phyloP scores from a whole-genome alignment of 2,797 vertebrate genomes.

The Acestrorhynchus altus region DNA sequence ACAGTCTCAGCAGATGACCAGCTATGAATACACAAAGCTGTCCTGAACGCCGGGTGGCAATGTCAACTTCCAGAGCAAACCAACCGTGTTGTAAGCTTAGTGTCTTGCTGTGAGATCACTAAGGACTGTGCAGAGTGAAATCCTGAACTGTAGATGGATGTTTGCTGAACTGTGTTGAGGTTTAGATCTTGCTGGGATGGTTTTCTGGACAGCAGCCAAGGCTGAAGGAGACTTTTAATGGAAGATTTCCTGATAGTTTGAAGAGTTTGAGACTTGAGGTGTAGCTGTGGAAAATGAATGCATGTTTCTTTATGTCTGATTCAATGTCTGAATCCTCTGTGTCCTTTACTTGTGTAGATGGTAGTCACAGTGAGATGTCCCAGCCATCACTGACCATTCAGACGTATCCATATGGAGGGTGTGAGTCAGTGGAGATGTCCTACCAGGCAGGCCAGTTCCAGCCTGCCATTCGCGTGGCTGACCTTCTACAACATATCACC shows the following conservation, averaged over 20 bases:
- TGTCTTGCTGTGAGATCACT: background rate
- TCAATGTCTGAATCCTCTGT: background rate
- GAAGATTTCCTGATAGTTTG: background rate
- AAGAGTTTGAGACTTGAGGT: background rate
- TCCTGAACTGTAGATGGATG: background rate
- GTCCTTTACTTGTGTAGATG: constrained; percentile 77
- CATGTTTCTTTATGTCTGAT: background rate
- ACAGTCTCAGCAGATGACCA: background rate
- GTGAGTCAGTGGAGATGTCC: constrained; percentile 95
- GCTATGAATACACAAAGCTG: background rate
- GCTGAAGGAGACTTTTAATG: background rate
- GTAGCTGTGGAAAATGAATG: no score
- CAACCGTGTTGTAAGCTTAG: background rate
- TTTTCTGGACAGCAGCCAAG: background rate
- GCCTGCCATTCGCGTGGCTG: constrained; percentile 93
- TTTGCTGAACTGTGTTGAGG: background rate
- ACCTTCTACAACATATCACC: constrained; percentile 96
- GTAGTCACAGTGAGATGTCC: constrained; percentile 88
- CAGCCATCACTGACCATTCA: constrained; percentile 94
- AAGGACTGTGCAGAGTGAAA: background rate
- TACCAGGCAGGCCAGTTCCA: constrained; percentile 95
- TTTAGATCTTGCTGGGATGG: background rate
- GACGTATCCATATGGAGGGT: constrained; percentile 92
- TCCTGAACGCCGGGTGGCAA: background rate
- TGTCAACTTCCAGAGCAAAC: background rate